phyloP scores from a whole-genome alignment of 2,797 vertebrate species.

The Aplochiton taeniatus region DNA sequence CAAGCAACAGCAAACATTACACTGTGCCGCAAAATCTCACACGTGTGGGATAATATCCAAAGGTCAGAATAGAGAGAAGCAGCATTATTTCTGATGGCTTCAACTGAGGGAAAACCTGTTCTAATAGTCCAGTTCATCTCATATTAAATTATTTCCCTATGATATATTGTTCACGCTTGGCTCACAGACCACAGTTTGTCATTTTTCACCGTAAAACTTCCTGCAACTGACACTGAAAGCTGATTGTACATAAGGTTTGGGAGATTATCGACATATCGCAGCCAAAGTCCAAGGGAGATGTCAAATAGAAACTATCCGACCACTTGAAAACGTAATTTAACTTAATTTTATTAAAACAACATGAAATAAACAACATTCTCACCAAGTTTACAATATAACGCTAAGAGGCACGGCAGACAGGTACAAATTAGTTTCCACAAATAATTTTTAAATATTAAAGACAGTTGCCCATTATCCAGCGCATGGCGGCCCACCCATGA shows the following conservation, averaged over 20 bases:
- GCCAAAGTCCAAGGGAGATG: slow-evolving; percentile 13
- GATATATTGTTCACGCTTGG: too few relatives aligned
- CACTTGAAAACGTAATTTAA: slow-evolving; percentile 78
- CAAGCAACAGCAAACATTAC: slow-evolving; percentile 66
- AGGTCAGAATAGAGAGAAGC: slow-evolving; percentile 12
- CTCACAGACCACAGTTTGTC: too few relatives aligned
- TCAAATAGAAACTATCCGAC: slow-evolving; percentile 3
- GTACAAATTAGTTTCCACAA: slow-evolving; percentile 77
- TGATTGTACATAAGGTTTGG: too few relatives aligned
- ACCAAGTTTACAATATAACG: slow-evolving; percentile 80
- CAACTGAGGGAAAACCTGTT: too few relatives aligned
- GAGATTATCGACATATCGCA: background rate
- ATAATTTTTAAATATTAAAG: slow-evolving; percentile 81
- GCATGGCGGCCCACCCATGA: slow-evolving; percentile 40
- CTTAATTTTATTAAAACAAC: slow-evolving; percentile 96
- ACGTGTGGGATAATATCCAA: slow-evolving; percentile 45
- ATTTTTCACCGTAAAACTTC: too few relatives aligned
- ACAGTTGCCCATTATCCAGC: slow-evolving; percentile 69
- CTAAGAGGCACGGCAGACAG: slow-evolving; percentile 81
- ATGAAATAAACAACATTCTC: slow-evolving; percentile 82
- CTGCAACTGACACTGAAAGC: too few relatives aligned
- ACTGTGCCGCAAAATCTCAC: slow-evolving; percentile 55
- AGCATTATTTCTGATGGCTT: too few relatives aligned
- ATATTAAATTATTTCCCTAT: too few relatives aligned
- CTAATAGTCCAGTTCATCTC: too few relatives aligned